Evolutionary conservation across 2,113 vertebrate genomes (phyloP), one percentile per base, ranked within the genome.

Genomic region (Chlorodrepanis virens): DNA sequence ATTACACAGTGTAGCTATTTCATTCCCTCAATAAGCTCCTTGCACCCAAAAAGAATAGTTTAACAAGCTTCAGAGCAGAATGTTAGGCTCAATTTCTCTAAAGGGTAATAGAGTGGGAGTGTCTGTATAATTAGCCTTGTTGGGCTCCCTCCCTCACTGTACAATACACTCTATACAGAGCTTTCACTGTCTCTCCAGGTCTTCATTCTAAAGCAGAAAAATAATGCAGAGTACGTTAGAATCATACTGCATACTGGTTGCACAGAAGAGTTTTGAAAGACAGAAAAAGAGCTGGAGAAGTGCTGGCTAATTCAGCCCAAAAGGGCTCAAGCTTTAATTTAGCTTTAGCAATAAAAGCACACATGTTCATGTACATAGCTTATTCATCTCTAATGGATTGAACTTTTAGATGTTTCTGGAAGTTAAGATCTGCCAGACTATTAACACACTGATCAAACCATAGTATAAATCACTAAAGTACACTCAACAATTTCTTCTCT

Each of bases 21-120:
- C 90, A 87, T 97, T 97, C 97, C 94, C 94, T 97, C 96, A 97
- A 91, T 97, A 97, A 98, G 97, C 97, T 97, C 87, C 94, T 96
- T 95, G 91, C 47, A 97, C 94, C 95, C 94, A 96, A 97, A 89
- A 95, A 96, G 96, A 96, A 95, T 37, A 97, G 93, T 95, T 96
- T 97, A 98, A 98, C 85, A 53, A 98, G 96, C 96, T 97, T 95
- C 97, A 96, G 96, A 97, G 91, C 90, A 97, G 97, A 98, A 97
- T 97, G 97, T 96, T 96, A 97, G 97, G 97, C 96, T 98, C 96
- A 56, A 75, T 98, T 98, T 97, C 98, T 97, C 93, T 95, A 96
- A 95, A 94, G 92, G 93, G 96, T 97, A 97, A 98, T 94, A 97
- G 57, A 96, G 97, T 97, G 87, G 97, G 96, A 97, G 97, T 96